Evolutionary conservation across 2,888 invertebrate species (phyloP), one percentile per base, ranked within the genome.

Genomic region (Ditula angustiorana): DNA sequence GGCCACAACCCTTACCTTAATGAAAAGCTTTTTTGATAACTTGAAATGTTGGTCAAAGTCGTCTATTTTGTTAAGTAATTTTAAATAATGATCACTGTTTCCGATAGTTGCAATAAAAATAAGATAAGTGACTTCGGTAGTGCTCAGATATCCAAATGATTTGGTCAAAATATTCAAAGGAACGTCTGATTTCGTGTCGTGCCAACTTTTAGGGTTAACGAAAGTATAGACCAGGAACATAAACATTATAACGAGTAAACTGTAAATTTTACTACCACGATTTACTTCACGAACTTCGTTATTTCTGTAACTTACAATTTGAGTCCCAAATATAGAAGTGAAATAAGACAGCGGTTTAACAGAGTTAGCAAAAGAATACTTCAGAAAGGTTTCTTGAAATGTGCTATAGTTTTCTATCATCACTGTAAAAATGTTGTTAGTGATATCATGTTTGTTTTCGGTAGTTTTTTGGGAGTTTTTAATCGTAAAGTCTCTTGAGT

Each of bases 101-200:
- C 69, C 67, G 50, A 85, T 76, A 1, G 81, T 71, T 10, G 72
- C 65, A 5, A 76, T 71, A 16, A 81, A 73, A 26, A 82, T 70
- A 2, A 74, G 72, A 68, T 81, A 80, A 24, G 77, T 59, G 2
- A 72, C 73, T 77, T 87, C 87, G 8, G 74, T 30, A 3, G 67
- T 73, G 64, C 73, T 75, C 2, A 77, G 56, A 7, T 71, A 67
- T 1, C 76, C 75, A 53, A 73, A 85, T 2, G 70, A 70, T 76
- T 78, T 85, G 0, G 85, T 80, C 13, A 87, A 60, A 26, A 85
- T 72, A 33, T 83, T 81, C 2, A 88, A 66, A 0, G 88, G 87
- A 2, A 81, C 60, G 57, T 88, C 87, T 10, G 73, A 60, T 50
- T 65, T 76, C 0, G 82, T 81, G 2, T 78, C 73, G 0, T 57